Evolutionary conservation across 2,113 vertebrate genomes (phyloP), one percentile per base, ranked within the genome.

Genomic region (Sterrhoptilus dennistouni): DNA sequence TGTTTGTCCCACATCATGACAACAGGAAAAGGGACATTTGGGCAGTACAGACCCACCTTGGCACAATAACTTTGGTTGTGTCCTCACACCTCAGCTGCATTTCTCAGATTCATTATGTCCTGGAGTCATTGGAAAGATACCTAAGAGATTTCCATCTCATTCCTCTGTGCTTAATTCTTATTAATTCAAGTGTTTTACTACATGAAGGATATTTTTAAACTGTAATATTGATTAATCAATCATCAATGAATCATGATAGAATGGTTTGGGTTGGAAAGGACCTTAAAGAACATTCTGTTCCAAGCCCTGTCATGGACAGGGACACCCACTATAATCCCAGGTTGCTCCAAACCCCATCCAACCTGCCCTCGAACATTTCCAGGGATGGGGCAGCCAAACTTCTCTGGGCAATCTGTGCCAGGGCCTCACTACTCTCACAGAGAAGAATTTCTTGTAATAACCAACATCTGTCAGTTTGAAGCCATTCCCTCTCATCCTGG

Each of bases 251-350:
- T 45, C 45, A n/a, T 12, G 20, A n/a, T 22, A 35, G n/a, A 66
- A 40, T 47, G 13, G 4, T 61, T 35, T 68, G 60, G 24, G 38
- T n/a, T 82, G 61, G 42, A 47, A 60, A 11, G 25, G 13, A 68
- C 9, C 20, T 82, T n/a, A 35, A 12, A 68, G 60, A 3, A 25
- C n/a, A n/a, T 38, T 15, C 8, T 7, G 31, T 56, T 56, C 22
- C 17, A 80, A 12, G 3, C 25, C 25, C 9, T 36, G 75, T 25
- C 35, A 42, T 27, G 14, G 49, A 6, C 31, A 49, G 50, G 31
- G 8, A 44, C 29, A 54, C 2, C 6, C 65, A 44, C 11, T 35
- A 36, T 5, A 7, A 11, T 0, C 0, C 11, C 50, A 44, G 27
- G 35, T 6, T 44, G 50, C 12, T 88, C 76, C 18, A 71, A 31